Percentiles rank a stretch among this genome's conserved stretches.
phyloP scores from a whole-genome alignment of 1,140 invertebrate species.

The Mizuhopecten yessoensis region DNA sequence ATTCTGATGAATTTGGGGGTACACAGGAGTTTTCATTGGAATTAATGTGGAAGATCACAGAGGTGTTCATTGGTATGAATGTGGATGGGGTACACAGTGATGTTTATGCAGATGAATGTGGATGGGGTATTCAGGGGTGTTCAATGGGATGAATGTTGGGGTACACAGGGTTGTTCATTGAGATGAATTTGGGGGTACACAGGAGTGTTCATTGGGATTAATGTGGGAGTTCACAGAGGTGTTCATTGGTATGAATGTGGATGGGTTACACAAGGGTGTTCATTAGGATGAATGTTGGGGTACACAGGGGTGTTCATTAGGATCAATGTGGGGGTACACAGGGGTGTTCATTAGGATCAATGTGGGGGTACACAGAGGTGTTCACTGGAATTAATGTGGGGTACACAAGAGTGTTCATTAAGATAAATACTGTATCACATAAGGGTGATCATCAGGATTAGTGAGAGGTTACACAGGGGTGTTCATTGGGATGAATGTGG shows the following conservation, averaged over 20 bases:
- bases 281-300: neutral
- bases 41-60: neutral
- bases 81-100: neutral
- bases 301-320: neutral
- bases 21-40: neutral
- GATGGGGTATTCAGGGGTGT: too few relatives aligned
- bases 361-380: neutral
- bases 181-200: too few relatives aligned
- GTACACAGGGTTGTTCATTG: too few relatives aligned
- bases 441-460: neutral
- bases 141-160: too few relatives aligned
- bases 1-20: too few relatives aligned
- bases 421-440: too few relatives aligned
- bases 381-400: neutral
- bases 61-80: neutral
- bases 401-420: neutral
- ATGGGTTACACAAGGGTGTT: neutral
- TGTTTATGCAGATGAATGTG: neutral
- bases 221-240: too few relatives aligned
- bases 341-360: neutral
- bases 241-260: neutral
- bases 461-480: neutral
- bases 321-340: too few relatives aligned
- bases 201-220: too few relatives aligned
- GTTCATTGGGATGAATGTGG: neutral